Evolutionary conservation across 1,140 invertebrate genomes (phyloP).

Genomic region (Drosophila asahinai): DNA sequence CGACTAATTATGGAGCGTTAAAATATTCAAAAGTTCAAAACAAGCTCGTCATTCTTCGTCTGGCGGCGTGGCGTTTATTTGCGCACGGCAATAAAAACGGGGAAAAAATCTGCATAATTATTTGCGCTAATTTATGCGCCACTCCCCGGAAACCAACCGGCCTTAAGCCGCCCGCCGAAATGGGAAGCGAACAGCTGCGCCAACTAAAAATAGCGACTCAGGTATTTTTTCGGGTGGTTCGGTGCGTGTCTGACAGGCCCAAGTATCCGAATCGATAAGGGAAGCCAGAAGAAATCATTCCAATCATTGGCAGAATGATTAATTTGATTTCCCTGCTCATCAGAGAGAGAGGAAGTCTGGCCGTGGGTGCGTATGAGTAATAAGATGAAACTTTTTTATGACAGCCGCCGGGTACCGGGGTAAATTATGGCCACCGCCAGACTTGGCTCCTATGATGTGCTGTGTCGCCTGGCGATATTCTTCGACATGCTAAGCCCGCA

Average conservation of each 20-base stretch:
- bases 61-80: constrained; percentile 34
- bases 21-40: constrained; percentile 63
- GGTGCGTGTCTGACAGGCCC: constrained; percentile 23
- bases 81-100: constrained; percentile 37
- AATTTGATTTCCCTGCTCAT: constrained; percentile 60
- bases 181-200: constrained; percentile 45
- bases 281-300: constrained; percentile 33
- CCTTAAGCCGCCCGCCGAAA: neutral
- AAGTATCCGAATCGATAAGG: constrained; percentile 43
- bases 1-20: constrained; percentile 58
- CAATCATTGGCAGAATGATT: constrained; percentile 69
- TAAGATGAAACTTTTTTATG: constrained; percentile 67
- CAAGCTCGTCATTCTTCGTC: constrained; percentile 36
- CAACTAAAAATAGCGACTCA: constrained; percentile 33
- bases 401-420: constrained; percentile 39
- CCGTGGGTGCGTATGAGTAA: constrained; percentile 55
- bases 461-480: constrained; percentile 19
- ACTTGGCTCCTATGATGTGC: constrained; percentile 29
- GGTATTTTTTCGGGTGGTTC: constrained; percentile 12
- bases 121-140: constrained; percentile 58
- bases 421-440: constrained; percentile 54
- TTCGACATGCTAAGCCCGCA: constrained; percentile 2
- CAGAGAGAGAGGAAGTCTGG: neutral
- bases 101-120: constrained; percentile 51
- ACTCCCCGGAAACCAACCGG: constrained; percentile 1